Conservation (phyloP, 2,113 vertebrate species). For the Ailuropoda melanoleuca region DNA sequence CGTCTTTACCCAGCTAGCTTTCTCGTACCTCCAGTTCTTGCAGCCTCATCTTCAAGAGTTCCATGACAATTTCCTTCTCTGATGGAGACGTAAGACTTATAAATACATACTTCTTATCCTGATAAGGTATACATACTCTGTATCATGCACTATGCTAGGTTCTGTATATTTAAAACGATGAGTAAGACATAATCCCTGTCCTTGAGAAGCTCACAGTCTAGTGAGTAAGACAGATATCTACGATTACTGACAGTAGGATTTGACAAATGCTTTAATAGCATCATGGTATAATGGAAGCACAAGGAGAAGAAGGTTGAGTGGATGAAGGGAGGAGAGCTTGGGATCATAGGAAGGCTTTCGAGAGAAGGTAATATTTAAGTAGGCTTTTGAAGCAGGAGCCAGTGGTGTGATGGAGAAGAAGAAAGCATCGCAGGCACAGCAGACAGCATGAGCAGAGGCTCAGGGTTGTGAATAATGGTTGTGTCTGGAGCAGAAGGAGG, state of each 20-base stretch:
- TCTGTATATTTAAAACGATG: slow-evolving; percentile 17
- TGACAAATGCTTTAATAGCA: not conserved
- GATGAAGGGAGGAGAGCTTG: not conserved
- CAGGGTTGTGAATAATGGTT: not conserved
- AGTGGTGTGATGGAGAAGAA: not conserved
- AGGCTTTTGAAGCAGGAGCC: not conserved
- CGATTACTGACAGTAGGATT: not conserved
- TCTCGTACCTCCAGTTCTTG: not conserved
- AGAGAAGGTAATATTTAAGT: not conserved
- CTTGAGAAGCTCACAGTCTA: not conserved
- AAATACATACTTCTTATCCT: not conserved
- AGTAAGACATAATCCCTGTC: not conserved
- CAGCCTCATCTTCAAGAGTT: not conserved
- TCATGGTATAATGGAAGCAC: not conserved
- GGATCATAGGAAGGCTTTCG: not conserved
- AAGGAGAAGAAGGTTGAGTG: not conserved
- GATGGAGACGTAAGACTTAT: not conserved
- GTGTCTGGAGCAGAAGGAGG: not conserved
- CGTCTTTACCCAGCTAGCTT: not conserved
- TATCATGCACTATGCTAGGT: not conserved
- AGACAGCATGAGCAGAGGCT: not conserved
- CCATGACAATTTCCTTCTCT: not conserved
- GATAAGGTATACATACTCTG: not conserved
- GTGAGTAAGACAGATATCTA: not conserved
- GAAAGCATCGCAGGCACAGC: not conserved